Evolutionary conservation across 1,140 invertebrate species (phyloP).

Genomic region (Belonocnema kinseyi): DNA sequence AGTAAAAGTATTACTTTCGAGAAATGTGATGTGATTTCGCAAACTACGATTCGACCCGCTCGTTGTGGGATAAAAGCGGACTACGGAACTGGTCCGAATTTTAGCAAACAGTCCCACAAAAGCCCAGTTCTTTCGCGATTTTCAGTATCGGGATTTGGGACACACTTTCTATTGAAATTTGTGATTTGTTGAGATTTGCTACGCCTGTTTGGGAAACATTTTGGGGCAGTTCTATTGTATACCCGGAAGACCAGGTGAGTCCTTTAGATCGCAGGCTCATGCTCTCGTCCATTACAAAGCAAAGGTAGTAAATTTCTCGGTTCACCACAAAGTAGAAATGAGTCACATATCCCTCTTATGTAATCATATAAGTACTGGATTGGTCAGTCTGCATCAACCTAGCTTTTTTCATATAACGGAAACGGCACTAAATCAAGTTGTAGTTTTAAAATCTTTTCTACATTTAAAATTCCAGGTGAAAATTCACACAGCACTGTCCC

Average conservation of each 20-base stretch:
- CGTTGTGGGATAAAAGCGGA: no score
- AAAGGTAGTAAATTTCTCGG: conserved; percentile 62
- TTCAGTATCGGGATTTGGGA: not conserved
- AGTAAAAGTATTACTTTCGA: no score
- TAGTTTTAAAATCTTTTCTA: not conserved
- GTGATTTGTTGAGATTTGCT: conserved; percentile 64
- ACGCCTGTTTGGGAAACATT: conserved; percentile 60
- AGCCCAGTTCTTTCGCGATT: no score
- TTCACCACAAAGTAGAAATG: conserved; percentile 51
- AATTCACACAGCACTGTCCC: no score
- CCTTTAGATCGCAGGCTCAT: conserved; percentile 49
- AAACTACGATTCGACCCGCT: no score
- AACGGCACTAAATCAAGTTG: not conserved
- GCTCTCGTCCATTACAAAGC: conserved; percentile 41
- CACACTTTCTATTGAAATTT: conserved; percentile 23
- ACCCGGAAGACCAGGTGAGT: conserved; percentile 58
- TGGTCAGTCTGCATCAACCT: not conserved
- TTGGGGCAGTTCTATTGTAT: conserved; percentile 49
- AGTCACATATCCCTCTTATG: conserved; percentile 38
- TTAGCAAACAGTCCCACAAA: no score
- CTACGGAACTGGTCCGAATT: no score
- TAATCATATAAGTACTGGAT: conserved; percentile 34
- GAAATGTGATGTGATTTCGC: no score
- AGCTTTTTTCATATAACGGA: not conserved
- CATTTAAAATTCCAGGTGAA: no score